Evolutionary conservation across 1,140 invertebrate genomes (phyloP).

Genomic region (Brachionus plicatilis): DNA sequence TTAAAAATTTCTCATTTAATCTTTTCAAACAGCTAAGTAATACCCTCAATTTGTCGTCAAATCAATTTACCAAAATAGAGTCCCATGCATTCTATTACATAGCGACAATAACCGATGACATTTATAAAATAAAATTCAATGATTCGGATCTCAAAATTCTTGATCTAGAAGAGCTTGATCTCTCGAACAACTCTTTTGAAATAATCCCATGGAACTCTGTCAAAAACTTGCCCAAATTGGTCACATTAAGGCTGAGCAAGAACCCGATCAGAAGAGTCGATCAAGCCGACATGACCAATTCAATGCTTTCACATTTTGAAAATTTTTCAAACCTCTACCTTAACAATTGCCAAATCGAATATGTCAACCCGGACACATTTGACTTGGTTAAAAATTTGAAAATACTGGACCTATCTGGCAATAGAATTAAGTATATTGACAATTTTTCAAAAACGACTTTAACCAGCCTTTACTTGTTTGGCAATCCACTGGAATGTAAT

Average conservation of each 20-base stretch:
- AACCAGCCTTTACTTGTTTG: neutral
- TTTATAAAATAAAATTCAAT: neutral
- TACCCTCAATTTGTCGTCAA: neutral
- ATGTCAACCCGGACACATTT: neutral
- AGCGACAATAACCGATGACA: neutral
- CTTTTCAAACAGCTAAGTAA: neutral
- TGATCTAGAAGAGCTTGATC: neutral
- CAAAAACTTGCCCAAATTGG: neutral
- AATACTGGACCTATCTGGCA: neutral
- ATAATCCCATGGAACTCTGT: neutral
- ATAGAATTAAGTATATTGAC: neutral
- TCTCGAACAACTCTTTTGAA: conserved; percentile 28
- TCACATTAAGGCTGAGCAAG: neutral
- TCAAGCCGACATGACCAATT: neutral
- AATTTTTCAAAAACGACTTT: neutral
- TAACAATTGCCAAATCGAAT: neutral
- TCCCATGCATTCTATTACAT: conserved; percentile 23
- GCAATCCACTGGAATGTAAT: conserved; percentile 9
- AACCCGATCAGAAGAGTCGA: conserved; percentile 19
- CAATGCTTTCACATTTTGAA: neutral
- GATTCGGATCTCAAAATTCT: neutral
- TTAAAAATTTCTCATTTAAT: neutral
- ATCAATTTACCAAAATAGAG: neutral
- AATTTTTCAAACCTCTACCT: neutral
- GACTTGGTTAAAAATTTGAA: neutral